These are phyloP conservation scores for Oreamnos americanus DNA, from an alignment of 2,113 vertebrate genomes.

Conservation along the genomic window DNA sequence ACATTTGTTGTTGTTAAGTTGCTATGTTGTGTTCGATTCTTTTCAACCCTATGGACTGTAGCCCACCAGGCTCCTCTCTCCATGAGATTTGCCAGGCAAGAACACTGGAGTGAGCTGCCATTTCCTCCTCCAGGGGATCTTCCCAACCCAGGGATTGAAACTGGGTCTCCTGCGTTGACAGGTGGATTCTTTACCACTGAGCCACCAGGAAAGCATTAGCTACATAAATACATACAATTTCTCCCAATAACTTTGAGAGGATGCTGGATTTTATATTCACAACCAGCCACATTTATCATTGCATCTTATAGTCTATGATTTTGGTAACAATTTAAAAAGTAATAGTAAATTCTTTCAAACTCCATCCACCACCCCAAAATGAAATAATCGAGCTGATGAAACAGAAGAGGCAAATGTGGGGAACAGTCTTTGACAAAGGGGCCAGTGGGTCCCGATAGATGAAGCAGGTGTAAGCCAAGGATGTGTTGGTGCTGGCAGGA, in stretches of 20 bases:
- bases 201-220: background rate
- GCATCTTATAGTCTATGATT: background rate
- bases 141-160: background rate
- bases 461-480: constrained; percentile 31
- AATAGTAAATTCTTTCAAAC: constrained; percentile 31
- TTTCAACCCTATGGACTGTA: background rate
- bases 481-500: constrained; percentile 25
- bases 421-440: background rate
- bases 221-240: background rate
- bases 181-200: background rate
- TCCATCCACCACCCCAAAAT: background rate
- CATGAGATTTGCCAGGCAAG: background rate
- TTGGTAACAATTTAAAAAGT: constrained; percentile 37
- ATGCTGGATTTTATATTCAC: background rate
- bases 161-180: background rate
- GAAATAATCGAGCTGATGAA: background rate
- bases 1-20: background rate
- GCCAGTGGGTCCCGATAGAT: background rate
- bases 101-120: background rate
- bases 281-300: background rate
- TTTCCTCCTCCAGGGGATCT: background rate
- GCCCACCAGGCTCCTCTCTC: background rate
- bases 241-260: background rate
- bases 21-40: background rate
- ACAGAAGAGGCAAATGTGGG: constrained; percentile 31